A percentile compares a stretch with the other conserved stretches of the same genome.
Evolutionary conservation across 2,113 vertebrate species (phyloP).

Genomic region (Chinchilla lanigera): DNA sequence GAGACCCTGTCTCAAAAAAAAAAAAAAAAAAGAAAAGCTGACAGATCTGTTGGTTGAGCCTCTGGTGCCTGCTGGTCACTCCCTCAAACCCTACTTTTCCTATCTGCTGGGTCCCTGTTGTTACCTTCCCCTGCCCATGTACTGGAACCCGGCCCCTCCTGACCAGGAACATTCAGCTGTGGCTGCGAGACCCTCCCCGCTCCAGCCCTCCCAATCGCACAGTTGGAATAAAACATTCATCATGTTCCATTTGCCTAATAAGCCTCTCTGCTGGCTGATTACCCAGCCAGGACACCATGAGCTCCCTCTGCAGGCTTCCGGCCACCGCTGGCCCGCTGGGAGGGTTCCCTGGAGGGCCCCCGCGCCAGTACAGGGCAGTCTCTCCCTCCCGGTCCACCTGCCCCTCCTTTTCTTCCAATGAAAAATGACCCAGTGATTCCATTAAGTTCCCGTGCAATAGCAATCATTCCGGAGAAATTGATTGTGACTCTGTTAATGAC

Average conservation of each 20-base stretch:
- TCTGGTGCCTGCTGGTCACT: neutral
- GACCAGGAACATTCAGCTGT: neutral
- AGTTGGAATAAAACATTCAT: neutral
- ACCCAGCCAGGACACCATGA: neutral
- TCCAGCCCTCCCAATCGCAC: neutral
- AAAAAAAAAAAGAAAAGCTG: neutral
- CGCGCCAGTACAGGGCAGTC: neutral
- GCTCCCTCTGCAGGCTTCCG: neutral
- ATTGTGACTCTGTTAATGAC: slow-evolving; percentile 71
- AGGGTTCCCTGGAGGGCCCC: neutral
- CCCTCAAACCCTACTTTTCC: neutral
- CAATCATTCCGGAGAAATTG: slow-evolving; percentile 66
- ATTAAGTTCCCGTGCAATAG: slow-evolving; percentile 60
- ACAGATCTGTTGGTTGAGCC: neutral
- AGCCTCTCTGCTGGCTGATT: slow-evolving; percentile 29
- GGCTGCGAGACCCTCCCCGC: neutral
- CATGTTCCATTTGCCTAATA: slow-evolving; percentile 37
- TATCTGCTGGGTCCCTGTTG: fast-evolving
- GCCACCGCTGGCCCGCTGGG: neutral
- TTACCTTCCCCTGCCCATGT: fast-evolving
- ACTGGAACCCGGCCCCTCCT: fast-evolving
- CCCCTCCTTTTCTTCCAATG: neutral
- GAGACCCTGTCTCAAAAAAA: no score
- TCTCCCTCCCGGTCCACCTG: neutral
- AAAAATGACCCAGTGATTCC: slow-evolving; percentile 66